Evolutionary conservation across 2,797 vertebrate species (phyloP).

Genomic region (Enteromius argenteus): DNA sequence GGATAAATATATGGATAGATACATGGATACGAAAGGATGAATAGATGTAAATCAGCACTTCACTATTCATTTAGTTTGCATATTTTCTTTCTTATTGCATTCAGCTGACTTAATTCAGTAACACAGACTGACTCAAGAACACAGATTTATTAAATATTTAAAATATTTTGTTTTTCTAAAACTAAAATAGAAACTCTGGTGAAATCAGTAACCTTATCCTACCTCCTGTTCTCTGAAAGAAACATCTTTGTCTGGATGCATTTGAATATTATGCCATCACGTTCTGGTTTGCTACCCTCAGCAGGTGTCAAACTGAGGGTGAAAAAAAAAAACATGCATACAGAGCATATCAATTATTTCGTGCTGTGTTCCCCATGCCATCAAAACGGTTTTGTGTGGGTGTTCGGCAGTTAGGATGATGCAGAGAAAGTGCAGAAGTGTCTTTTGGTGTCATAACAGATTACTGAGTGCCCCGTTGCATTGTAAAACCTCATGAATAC

Average conservation of each 20-base stretch:
- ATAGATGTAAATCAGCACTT: not conserved
- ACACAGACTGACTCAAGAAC: not conserved
- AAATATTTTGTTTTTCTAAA: not conserved
- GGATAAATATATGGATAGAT: not conserved
- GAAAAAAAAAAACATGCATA: not conserved
- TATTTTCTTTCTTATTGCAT: not conserved
- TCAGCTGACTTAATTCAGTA: not conserved
- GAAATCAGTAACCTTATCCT: constrained; percentile 13
- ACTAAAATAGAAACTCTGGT: not conserved
- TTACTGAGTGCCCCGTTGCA: not conserved
- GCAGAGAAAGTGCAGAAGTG: constrained; percentile 32
- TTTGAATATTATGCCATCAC: constrained; percentile 3
- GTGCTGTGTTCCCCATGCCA: constrained; percentile 4
- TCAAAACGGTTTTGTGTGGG: constrained; percentile 30
- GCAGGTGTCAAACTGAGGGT: constrained; percentile 14
- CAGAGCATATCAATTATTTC: constrained; percentile 32
- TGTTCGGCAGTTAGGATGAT: constrained; percentile 29
- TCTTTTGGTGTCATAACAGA: constrained; percentile 29
- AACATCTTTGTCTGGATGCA: not conserved
- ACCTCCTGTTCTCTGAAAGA: constrained; percentile 11
- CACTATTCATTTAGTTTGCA: not conserved
- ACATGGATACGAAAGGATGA: not conserved
- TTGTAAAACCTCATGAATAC: constrained; percentile 20
- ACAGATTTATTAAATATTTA: not conserved
- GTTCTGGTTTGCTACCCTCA: not conserved